Evolutionary conservation across 2,113 vertebrate genomes (phyloP).

Genomic region (Gasterosteus aculeatus): DNA sequence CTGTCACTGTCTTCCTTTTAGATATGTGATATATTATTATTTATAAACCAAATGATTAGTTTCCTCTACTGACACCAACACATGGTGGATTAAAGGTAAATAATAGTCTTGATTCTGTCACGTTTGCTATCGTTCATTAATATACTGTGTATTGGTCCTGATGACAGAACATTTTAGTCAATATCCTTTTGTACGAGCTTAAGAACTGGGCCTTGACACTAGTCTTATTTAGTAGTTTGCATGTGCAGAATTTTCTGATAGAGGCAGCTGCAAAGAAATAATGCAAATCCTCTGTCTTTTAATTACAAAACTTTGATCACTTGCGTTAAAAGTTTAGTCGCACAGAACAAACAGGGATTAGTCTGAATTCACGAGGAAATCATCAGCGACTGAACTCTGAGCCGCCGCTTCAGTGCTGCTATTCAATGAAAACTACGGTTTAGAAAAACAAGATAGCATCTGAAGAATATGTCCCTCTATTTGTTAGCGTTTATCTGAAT

Average conservation of each 20-base stretch:
- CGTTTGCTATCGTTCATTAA: not conserved
- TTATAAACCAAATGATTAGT: not conserved
- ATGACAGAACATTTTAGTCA: conserved; percentile 3
- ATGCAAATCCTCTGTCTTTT: conserved; percentile 19
- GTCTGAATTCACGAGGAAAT: conserved; percentile 35
- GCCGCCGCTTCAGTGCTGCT: not conserved
- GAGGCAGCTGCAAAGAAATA: conserved; percentile 8
- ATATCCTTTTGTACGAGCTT: not conserved
- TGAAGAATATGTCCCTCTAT: not conserved
- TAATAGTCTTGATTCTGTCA: not conserved
- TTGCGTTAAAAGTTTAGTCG: conserved; percentile 40
- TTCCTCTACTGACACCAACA: not conserved
- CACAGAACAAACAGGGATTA: conserved; percentile 25
- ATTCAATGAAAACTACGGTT: conserved; percentile 28
- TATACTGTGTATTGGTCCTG: not conserved
- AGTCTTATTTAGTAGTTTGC: not conserved
- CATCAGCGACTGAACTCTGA: not conserved
- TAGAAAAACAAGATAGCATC: not conserved
- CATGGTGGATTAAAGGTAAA: not conserved
- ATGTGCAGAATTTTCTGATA: not conserved
- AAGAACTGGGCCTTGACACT: not conserved
- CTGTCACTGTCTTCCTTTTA: not conserved
- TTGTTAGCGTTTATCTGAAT: conserved; percentile 1
- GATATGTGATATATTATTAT: not conserved
- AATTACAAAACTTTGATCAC: conserved; percentile 28